These are phyloP conservation scores for Gordius sp. DNA, from an alignment of 2,888 invertebrate genomes.

Conservation along the genomic window DNA sequence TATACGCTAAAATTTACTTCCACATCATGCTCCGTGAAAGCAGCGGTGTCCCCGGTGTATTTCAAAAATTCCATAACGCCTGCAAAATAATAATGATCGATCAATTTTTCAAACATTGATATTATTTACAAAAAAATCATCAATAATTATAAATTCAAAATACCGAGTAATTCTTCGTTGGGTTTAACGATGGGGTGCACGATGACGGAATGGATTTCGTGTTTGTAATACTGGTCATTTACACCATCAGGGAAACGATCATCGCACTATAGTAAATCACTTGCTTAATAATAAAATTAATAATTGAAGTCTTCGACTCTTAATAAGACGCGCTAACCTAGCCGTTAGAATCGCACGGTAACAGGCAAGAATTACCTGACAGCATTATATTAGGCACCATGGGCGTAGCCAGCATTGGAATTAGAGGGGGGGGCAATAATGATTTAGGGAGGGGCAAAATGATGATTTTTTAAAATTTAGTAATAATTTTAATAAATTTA, in stretches of 20 bases:
- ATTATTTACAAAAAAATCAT: neutral
- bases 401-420: too few species aligned
- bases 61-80: slow-evolving; percentile 6
- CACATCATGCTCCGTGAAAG: neutral
- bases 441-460: too few species aligned
- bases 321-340: too few species aligned
- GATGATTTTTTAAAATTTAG: too few species aligned
- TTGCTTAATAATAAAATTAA: neutral
- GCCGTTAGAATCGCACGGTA: too few species aligned
- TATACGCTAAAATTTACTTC: too few species aligned
- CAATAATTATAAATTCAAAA: neutral
- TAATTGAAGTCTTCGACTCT: too few species aligned
- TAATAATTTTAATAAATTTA: too few species aligned
- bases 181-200: neutral
- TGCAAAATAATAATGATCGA: neutral
- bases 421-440: too few species aligned
- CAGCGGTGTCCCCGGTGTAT: neutral
- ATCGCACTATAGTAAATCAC: too few species aligned
- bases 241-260: slow-evolving; percentile 7
- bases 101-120: neutral
- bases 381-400: too few species aligned
- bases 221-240: neutral
- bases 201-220: neutral
- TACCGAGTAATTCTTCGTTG: neutral
- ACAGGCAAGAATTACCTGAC: too few species aligned